Evolutionary conservation across 2,113 vertebrate genomes (phyloP), one percentile per base, ranked within the genome.

Genomic region (Vulpes lagopus): DNA sequence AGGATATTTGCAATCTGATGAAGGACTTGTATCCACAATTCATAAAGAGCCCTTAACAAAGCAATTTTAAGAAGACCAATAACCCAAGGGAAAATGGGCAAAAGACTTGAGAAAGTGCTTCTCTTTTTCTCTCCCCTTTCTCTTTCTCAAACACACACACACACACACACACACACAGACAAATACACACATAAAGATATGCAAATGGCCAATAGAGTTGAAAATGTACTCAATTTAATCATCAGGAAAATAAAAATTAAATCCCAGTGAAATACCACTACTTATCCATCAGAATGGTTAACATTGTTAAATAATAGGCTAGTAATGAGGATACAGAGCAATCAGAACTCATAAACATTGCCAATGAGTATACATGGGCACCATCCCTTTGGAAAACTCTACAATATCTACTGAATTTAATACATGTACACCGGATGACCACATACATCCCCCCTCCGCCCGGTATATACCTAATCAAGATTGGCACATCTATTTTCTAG

Each of bases 211-310:
- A 80, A 69, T 23, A 82, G 90, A 83, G 43, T 64, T 78, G 32
- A 55, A 55, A n/a, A 96, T 64, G 12, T 11, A 57, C 15, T 94
- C 49, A 87, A 49, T 64, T 91, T 74, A 93, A 79, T 81, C 19
- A 91, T 49, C 32, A 95, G 32, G 67, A 88, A 91, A 96, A 95
- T 60, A 78, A 62, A 95, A 96, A 43, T 57, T 67, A 87, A 78
- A 51, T 38, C 32, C 65, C 22, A 53, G 3, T 65, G 25, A 90
- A 97, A 73, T 84, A 27, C 38, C 67, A 32, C n/a, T 62, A 49
- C 19, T 16, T 17, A 87, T 4, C n/a, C 22, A 83, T 60, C 17
- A 88, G 73, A 62, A 90, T 23, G 55, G 64, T 27, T 84, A 49
- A 76, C 20, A 43, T 43, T 82, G 85, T 87, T 86, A 62, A 80